Percentiles rank a stretch among this genome's conserved stretches.
Evolutionary conservation across 2,888 invertebrate species (phyloP).

Genomic region (Pheosia gnoma): DNA sequence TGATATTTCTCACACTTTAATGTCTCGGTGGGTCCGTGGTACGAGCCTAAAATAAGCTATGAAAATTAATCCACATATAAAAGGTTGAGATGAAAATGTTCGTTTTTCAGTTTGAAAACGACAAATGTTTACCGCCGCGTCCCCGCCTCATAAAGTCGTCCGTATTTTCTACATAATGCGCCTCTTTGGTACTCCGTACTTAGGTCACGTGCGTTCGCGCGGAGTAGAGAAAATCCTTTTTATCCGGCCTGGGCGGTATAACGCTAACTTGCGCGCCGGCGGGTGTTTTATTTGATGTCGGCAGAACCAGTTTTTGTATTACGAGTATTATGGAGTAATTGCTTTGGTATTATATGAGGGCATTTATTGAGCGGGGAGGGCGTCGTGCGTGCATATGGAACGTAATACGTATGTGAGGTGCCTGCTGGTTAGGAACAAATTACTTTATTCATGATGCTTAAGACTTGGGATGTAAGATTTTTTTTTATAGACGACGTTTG

Average conservation of each 20-base stretch:
- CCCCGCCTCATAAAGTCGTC: background rate
- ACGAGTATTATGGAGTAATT: slow-evolving; percentile 16
- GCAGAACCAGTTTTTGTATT: slow-evolving; percentile 21
- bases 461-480: background rate
- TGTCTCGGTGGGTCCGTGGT: too few relatives aligned
- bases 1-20: too few relatives aligned
- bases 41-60: too few relatives aligned
- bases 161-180: slow-evolving; percentile 52
- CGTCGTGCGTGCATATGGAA: background rate
- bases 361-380: background rate
- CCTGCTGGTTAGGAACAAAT: background rate
- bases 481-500: too few relatives aligned
- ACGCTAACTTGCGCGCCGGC: slow-evolving; percentile 35
- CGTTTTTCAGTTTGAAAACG: too few relatives aligned
- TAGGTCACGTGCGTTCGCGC: slow-evolving; percentile 64
- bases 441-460: background rate
- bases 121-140: background rate
- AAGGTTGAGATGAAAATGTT: too few relatives aligned
- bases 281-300: slow-evolving; percentile 28
- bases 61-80: too few relatives aligned
- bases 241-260: slow-evolving; percentile 48
- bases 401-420: background rate
- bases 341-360: slow-evolving; percentile 7
- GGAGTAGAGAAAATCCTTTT: slow-evolving; percentile 63
- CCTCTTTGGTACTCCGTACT: slow-evolving; percentile 54